phyloP scores from a whole-genome alignment of 2,113 vertebrate species.

The Peucedramus taeniatus region DNA sequence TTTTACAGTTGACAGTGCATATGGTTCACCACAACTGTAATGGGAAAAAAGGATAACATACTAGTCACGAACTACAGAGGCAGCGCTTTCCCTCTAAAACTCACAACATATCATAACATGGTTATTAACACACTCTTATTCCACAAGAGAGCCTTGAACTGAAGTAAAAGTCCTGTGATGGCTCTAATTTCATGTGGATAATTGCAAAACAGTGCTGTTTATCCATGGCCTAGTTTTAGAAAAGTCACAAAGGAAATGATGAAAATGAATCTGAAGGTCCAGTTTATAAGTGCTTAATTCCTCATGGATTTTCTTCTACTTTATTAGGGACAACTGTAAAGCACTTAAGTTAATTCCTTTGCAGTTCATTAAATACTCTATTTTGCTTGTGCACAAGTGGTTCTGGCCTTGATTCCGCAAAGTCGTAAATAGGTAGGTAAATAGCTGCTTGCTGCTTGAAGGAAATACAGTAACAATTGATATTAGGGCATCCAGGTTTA shows the following conservation, averaged over 20 bases:
- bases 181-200: neutral
- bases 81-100: neutral
- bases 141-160: neutral
- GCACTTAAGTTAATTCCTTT: conserved; percentile 21
- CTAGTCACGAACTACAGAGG: neutral
- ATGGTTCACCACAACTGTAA: conserved; percentile 70
- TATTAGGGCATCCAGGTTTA: neutral
- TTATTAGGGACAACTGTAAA: neutral
- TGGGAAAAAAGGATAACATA: conserved; percentile 75
- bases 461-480: neutral
- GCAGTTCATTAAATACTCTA: conserved; percentile 24
- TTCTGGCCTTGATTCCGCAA: neutral
- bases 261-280: neutral
- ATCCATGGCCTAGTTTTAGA: neutral
- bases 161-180: neutral
- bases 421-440: neutral
- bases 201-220: neutral
- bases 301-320: neutral
- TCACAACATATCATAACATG: neutral
- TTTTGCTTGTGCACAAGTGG: neutral
- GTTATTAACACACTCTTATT: neutral
- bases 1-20: conserved; percentile 73
- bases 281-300: neutral
- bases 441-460: neutral
- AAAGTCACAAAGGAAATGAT: neutral